Evolutionary conservation across 2,113 vertebrate species (phyloP).

Genomic region (Cygnus atratus): DNA sequence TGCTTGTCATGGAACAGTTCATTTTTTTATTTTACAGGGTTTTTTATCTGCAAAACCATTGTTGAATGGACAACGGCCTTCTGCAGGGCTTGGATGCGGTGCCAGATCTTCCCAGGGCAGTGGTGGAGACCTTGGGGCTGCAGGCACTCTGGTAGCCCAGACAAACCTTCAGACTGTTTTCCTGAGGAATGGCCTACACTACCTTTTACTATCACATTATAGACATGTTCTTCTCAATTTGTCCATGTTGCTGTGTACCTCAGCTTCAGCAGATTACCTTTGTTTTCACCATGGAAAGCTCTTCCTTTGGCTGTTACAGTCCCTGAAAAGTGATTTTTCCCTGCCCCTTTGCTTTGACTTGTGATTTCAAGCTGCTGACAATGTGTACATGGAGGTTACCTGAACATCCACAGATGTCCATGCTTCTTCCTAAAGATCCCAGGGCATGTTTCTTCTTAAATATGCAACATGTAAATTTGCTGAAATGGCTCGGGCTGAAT

Average conservation of each 20-base stretch:
- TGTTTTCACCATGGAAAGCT: not conserved
- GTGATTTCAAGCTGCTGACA: not conserved
- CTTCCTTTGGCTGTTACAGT: not conserved
- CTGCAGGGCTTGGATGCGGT: not conserved
- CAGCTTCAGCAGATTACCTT: not conserved
- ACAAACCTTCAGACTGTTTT: not conserved
- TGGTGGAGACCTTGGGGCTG: not conserved
- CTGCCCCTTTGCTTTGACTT: not conserved
- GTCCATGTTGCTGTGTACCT: not conserved
- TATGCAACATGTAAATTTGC: not conserved
- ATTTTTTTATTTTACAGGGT: not conserved
- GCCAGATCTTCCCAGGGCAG: not conserved
- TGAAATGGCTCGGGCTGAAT: not conserved
- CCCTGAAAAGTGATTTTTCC: not conserved
- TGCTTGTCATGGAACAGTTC: not conserved
- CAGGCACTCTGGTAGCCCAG: not conserved
- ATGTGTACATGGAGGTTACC: not conserved
- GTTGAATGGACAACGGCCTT: not conserved
- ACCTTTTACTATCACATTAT: not conserved
- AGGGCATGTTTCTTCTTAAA: not conserved
- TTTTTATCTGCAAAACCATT: not conserved
- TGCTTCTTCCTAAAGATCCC: not conserved
- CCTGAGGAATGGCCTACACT: not conserved
- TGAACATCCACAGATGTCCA: not conserved
- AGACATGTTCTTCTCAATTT: not conserved